A percentile compares a stretch with the other conserved stretches of the same genome.
Conservation (phyloP, 1,140 invertebrate species). For the Drosophila pectinifera region DNA sequence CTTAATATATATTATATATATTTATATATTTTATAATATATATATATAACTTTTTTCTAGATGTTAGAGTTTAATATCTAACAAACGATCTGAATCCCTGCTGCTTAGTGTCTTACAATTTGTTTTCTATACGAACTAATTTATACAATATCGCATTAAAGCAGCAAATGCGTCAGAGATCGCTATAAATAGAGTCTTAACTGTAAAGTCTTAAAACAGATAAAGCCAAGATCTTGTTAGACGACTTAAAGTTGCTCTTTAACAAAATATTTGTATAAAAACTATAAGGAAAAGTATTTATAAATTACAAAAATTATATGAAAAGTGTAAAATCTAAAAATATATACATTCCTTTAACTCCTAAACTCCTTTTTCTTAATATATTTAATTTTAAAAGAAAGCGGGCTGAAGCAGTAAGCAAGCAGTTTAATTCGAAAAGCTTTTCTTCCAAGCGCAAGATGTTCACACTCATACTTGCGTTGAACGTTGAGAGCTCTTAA, state of each 20-base stretch:
- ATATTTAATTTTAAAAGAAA: not conserved
- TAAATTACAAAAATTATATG: not conserved
- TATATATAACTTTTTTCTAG: no score
- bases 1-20: no score
- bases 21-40: no score
- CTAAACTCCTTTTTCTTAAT: no score
- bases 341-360: no score
- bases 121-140: constrained; percentile 1
- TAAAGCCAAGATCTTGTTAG: not conserved
- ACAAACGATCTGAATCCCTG: not conserved
- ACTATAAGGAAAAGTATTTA: not conserved
- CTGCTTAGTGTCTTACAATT: not conserved
- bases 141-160: constrained; percentile 19
- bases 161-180: constrained; percentile 24
- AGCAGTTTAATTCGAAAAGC: constrained; percentile 3
- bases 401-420: not conserved
- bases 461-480: not conserved
- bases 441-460: not conserved
- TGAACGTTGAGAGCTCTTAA: not conserved
- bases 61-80: no score
- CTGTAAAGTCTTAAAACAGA: constrained; percentile 2
- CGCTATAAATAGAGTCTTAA: constrained; percentile 3
- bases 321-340: not conserved
- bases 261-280: not conserved
- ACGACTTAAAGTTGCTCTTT: not conserved